phyloP scores from a whole-genome alignment of 2,888 invertebrate species.

The Erannis defoliaria region DNA sequence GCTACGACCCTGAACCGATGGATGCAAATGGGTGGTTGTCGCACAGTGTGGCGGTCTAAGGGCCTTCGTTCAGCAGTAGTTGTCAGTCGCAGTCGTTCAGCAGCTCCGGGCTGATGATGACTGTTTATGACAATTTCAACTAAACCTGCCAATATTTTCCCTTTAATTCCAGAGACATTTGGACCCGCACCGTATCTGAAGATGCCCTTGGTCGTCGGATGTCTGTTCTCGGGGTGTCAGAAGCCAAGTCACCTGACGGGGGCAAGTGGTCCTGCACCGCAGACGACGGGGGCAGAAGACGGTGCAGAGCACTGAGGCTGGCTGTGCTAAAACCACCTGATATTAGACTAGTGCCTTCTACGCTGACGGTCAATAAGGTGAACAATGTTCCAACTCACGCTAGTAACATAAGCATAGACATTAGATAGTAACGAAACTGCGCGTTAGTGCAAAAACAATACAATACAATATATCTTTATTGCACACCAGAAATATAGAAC shows the following conservation, averaged over 20 bases:
- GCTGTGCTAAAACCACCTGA: constrained; percentile 88
- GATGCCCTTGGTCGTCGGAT: constrained; percentile 83
- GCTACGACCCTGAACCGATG: too few relatives aligned
- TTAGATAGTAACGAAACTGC: too few relatives aligned
- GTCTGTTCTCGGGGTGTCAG: constrained; percentile 90
- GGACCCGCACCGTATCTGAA: constrained; percentile 88
- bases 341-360: constrained; percentile 90
- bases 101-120: too few relatives aligned
- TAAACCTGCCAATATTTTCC: background rate
- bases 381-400: too few relatives aligned
- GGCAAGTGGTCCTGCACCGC: constrained; percentile 94
- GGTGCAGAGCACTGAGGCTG: constrained; percentile 88
- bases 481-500: too few relatives aligned
- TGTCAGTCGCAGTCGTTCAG: too few relatives aligned
- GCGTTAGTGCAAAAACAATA: too few relatives aligned
- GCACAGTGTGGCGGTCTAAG: too few relatives aligned
- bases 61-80: too few relatives aligned
- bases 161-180: constrained; percentile 86
- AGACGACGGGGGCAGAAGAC: constrained; percentile 89
- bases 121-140: background rate
- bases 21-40: too few relatives aligned
- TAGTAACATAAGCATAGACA: too few relatives aligned
- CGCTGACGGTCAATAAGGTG: constrained; percentile 90
- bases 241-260: constrained; percentile 89
- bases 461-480: too few relatives aligned